A percentile compares a stretch with the other conserved stretches of the same genome.
Conservation (phyloP, 1,140 invertebrate species). For the Lineus longissimus region DNA sequence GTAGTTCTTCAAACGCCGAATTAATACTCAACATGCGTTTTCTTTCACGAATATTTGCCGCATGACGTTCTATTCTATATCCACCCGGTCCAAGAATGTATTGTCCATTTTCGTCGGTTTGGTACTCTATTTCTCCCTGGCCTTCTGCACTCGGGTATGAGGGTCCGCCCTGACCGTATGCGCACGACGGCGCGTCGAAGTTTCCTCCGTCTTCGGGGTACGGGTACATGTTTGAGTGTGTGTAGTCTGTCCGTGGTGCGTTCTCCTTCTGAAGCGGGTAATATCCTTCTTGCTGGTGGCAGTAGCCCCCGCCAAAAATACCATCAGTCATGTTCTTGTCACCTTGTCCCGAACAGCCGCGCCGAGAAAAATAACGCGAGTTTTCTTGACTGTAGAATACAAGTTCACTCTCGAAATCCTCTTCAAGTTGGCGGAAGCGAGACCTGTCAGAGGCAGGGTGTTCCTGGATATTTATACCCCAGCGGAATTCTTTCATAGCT, state of each 20-base stretch:
- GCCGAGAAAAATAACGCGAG: no score
- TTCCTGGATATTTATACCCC: not conserved
- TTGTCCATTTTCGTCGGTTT: not conserved
- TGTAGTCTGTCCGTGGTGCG: not conserved
- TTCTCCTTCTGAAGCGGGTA: not conserved
- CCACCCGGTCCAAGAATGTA: slow-evolving; percentile 38
- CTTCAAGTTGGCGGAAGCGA: not conserved
- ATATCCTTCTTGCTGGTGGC: not conserved
- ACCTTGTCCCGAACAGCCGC: no score
- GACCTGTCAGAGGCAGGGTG: not conserved
- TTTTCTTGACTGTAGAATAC: not conserved
- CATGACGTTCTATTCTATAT: slow-evolving; percentile 82
- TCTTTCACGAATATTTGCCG: slow-evolving; percentile 91
- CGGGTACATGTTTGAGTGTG: not conserved
- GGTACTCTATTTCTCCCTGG: not conserved
- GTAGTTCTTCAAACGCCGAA: slow-evolving; percentile 78
- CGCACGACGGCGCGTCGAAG: not conserved
- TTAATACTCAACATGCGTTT: slow-evolving; percentile 97
- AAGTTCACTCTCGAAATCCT: not conserved
- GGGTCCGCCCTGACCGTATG: not conserved
- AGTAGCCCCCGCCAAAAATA: not conserved
- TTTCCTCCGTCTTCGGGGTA: not conserved
- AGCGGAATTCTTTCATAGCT: not conserved
- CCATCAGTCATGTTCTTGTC: not conserved
- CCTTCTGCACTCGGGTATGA: not conserved